Evolutionary conservation across 1,140 invertebrate species (phyloP).

Genomic region (Drosophila kohkoa): DNA sequence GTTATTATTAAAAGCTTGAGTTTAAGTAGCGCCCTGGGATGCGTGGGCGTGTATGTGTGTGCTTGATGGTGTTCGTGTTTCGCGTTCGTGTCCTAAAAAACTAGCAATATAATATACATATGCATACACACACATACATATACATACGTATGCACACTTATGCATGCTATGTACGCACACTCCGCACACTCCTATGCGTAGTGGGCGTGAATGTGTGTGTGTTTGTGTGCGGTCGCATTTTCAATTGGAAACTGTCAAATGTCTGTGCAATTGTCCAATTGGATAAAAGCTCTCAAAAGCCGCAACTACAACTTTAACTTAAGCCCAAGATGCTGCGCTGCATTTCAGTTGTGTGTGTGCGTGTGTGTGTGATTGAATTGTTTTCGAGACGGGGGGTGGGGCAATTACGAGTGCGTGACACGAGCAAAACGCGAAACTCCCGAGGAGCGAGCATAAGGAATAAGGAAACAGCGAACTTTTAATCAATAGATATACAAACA

Average conservation of each 20-base stretch:
- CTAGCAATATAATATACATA: conserved; percentile 19
- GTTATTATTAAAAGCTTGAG: conserved; percentile 21
- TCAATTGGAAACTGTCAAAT: conserved; percentile 37
- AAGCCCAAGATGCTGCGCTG: conserved; percentile 35
- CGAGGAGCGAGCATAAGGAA: conserved; percentile 51
- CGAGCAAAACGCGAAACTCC: conserved; percentile 35
- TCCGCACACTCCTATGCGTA: conserved; percentile 14
- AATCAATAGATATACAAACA: conserved; percentile 77
- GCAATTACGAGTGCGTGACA: conserved; percentile 58
- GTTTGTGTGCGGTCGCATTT: conserved; percentile 12
- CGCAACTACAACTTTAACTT: conserved; percentile 27
- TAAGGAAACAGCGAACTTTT: conserved; percentile 71
- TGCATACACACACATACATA: conserved; percentile 9
- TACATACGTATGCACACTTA: background rate
- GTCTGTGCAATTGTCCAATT: conserved; percentile 37
- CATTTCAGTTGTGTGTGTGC: conserved; percentile 14
- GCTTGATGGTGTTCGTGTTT: background rate
- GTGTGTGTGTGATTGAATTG: background rate
- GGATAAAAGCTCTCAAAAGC: conserved; percentile 3
- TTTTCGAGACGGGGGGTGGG: conserved; percentile 32
- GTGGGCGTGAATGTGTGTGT: conserved; percentile 30
- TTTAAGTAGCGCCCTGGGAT: conserved; percentile 2
- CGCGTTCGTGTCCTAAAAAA: conserved; percentile 8
- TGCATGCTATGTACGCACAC: conserved; percentile 1
- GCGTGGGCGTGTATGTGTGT: conserved; percentile 4